These are phyloP conservation scores for Scyliorhinus canicula DNA, from an alignment of 2,797 vertebrate genomes.

Conservation along the genomic window DNA sequence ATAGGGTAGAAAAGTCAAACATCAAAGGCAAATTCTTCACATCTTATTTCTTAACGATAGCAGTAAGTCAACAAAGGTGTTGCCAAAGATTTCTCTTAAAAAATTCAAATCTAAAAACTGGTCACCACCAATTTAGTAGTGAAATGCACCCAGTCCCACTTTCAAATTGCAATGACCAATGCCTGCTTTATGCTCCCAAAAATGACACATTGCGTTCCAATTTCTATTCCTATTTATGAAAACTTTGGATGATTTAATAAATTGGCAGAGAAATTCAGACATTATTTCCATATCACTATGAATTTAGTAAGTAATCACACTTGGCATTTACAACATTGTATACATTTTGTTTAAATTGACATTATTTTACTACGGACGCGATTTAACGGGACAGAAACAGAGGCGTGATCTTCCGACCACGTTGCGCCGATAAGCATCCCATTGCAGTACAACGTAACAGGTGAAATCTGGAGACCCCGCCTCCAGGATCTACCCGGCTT, in stretches of 20 bases:
- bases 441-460: too few species aligned
- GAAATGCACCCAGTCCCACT: neutral
- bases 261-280: neutral
- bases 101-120: neutral
- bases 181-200: neutral
- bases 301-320: neutral
- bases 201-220: neutral
- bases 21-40: neutral
- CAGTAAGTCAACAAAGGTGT: too few species aligned
- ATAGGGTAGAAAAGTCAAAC: neutral
- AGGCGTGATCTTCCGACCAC: too few species aligned
- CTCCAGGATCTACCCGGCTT: too few species aligned
- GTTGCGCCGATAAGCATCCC: too few species aligned
- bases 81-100: neutral
- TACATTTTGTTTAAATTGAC: constrained; percentile 40
- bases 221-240: neutral
- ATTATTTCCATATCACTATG: neutral
- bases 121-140: neutral
- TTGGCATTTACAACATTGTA: neutral
- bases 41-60: neutral
- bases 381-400: too few species aligned
- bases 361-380: constrained; percentile 50
- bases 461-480: too few species aligned
- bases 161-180: neutral
- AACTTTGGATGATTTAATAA: neutral